These are phyloP conservation scores for Oncorhynchus gorbuscha DNA, from an alignment of 2,113 vertebrate genomes.

Conservation along the genomic window DNA sequence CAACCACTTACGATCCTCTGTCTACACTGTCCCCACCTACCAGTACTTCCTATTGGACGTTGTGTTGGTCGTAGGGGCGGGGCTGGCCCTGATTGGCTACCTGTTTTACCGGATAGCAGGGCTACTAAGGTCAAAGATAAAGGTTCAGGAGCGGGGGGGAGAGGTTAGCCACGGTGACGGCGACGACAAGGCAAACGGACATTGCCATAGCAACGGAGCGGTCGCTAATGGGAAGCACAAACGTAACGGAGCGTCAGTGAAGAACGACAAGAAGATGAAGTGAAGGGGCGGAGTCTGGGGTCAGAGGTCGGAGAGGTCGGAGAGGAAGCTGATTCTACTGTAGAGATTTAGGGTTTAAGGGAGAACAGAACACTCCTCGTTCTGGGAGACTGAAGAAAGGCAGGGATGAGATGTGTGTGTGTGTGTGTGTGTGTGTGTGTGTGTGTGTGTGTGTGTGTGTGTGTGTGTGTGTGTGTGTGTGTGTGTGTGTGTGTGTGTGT, in stretches of 20 bases:
- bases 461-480: conserved; percentile 21
- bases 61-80: conserved; percentile 71
- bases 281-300: conserved; percentile 61
- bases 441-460: conserved; percentile 16
- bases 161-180: conserved; percentile 58
- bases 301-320: conserved; percentile 17
- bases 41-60: conserved; percentile 96
- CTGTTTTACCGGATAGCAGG: conserved; percentile 72
- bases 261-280: conserved; percentile 91
- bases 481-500: conserved; percentile 38
- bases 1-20: conserved; percentile 87
- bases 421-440: conserved; percentile 36
- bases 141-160: conserved; percentile 60
- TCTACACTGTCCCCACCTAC: conserved; percentile 85
- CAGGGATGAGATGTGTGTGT: conserved; percentile 35
- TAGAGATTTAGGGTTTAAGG: conserved; percentile 39
- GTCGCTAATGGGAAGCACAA: conserved; percentile 90
- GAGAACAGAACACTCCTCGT: conserved; percentile 68
- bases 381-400: conserved; percentile 45
- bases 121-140: conserved; percentile 41
- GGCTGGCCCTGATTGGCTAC: conserved; percentile 70
- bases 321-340: conserved; percentile 40
- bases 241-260: conserved; percentile 88
- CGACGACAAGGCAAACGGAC: conserved; percentile 83
- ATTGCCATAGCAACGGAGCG: conserved; percentile 83